Evolutionary conservation across 2,888 invertebrate species (phyloP).

Genomic region (Mythimna vitellina): DNA sequence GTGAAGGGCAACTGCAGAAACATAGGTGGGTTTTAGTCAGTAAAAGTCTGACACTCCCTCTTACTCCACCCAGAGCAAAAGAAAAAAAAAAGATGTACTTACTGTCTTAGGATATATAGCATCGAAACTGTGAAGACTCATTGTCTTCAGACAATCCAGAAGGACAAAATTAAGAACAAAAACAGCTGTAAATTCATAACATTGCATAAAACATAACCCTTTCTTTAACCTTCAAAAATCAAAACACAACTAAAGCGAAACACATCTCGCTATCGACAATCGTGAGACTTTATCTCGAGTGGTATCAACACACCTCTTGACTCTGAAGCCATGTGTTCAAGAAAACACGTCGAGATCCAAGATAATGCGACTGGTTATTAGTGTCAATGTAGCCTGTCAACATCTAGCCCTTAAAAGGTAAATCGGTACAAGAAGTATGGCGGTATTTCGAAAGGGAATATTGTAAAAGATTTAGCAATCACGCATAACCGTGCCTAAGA

Average conservation of each 20-base stretch:
- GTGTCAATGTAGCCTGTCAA: conserved; percentile 52
- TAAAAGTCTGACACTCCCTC: no score
- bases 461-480: conserved; percentile 14
- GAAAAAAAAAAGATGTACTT: no score
- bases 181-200: not conserved
- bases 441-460: conserved; percentile 4
- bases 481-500: not conserved
- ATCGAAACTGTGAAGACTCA: not conserved
- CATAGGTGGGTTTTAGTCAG: no score
- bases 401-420: conserved; percentile 40
- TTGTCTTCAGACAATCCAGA: not conserved
- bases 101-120: no score
- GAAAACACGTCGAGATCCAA: conserved; percentile 37
- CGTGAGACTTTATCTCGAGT: conserved; percentile 48
- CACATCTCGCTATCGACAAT: conserved; percentile 21
- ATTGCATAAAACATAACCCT: not conserved
- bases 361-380: conserved; percentile 51
- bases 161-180: not conserved
- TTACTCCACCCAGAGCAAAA: no score
- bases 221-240: not conserved
- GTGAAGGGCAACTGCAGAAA: no score
- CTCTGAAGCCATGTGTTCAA: conserved; percentile 57
- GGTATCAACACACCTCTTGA: conserved; percentile 55
- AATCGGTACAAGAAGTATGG: conserved; percentile 25
- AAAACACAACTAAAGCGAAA: conserved; percentile 3